These are phyloP conservation scores for Cosmia trapezina DNA, from an alignment of 2,888 invertebrate genomes.

Conservation along the genomic window DNA sequence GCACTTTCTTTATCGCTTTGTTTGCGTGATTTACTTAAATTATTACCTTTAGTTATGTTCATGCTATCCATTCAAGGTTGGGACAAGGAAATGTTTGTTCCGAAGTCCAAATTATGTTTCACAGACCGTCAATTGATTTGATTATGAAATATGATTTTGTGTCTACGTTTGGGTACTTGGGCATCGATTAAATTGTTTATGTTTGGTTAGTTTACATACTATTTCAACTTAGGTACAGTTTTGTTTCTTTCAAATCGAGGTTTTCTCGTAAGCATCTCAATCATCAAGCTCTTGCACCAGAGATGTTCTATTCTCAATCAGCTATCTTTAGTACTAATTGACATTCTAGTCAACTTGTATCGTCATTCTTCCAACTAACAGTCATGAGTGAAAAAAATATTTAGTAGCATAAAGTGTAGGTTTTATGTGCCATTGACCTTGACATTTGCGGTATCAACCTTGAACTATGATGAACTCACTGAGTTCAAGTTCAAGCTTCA, in stretches of 20 bases:
- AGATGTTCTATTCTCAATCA: neutral
- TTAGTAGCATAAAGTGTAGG: neutral
- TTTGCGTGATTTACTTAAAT: conserved; percentile 56
- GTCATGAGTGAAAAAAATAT: accelerated
- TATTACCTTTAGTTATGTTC: conserved; percentile 43
- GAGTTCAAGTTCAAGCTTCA: neutral
- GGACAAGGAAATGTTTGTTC: conserved; percentile 31
- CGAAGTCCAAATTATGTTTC: conserved; percentile 13
- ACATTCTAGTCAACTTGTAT: neutral
- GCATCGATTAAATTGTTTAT: neutral
- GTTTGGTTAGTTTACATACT: neutral
- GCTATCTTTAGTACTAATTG: neutral
- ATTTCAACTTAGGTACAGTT: neutral
- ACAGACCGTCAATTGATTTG: neutral
- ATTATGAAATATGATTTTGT: neutral
- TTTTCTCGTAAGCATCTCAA: neutral
- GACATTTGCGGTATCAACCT: neutral
- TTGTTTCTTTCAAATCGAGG: neutral
- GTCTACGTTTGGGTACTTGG: neutral
- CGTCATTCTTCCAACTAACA: neutral
- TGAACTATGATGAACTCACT: neutral
- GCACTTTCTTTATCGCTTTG: conserved; percentile 28
- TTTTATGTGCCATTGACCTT: neutral
- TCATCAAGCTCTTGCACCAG: neutral
- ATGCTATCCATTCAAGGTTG: conserved; percentile 33